Evolutionary conservation across 2,797 vertebrate genomes (phyloP), one percentile per base, ranked within the genome.

Genomic region (Urophycis tenuis): DNA sequence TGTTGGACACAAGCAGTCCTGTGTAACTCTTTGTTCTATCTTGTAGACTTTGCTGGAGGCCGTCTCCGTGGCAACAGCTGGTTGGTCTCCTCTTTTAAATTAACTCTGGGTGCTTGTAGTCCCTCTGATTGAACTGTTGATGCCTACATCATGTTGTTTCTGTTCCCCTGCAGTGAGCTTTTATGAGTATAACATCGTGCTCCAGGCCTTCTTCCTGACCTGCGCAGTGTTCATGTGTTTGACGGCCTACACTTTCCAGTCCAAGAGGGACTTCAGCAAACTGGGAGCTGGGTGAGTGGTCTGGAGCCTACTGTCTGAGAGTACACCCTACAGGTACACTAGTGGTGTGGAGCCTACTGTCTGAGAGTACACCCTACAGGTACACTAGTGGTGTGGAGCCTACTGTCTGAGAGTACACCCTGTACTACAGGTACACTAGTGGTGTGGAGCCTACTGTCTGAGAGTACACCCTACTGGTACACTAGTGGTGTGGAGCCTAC

Each of bases 181-280:
- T 90, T 98, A 96, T 83, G 94, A 98, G 31, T 94, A 94, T 70
- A 89, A 91, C 9, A 80, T 95, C 2, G 89, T 98, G 5, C 89
- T 99, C 32, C 96, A 99, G 91, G 96, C 96, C 36, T 94, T 98
- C 88, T 85, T 94, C 81, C 92, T 99, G 78, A 98, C 96, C 32
- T 92, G 94, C 29, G 92, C 95, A 25, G 97, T 98, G 72, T 98
- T 99, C 85, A 84, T 94, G 80, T 95, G 92, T 32, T 91, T 99
- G 79, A 99, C 97, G 30, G 82, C 86, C 4, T 99, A 94, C 87
- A 98, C 96, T 41, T 94, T 96, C 80, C 97, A 99, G 85, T 97
- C 96, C 70, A 98, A 96, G 89, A 95, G 94, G 84, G 97, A 99
- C 89, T 98, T 99, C 91, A 97, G 94, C 91, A 97, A 93, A 89